phyloP scores from a whole-genome alignment of 2,797 vertebrate species.

The Sebastolobus altivelis region DNA sequence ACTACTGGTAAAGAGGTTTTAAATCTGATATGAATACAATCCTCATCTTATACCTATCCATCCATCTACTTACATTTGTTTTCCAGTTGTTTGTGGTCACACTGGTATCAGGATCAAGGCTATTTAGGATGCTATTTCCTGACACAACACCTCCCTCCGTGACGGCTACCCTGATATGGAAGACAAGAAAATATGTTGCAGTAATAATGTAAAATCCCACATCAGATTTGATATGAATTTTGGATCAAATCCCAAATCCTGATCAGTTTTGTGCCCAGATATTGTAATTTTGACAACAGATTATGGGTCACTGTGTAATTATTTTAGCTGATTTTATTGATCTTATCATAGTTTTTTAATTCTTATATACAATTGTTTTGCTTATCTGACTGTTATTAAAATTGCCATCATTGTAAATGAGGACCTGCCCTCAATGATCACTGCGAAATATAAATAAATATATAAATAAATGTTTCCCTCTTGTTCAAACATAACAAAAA shows the following conservation, averaged over 20 bases:
- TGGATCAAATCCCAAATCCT: constrained; percentile 4
- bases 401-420: too few relatives aligned
- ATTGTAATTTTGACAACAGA: neutral
- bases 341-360: too few relatives aligned
- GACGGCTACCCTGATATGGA: neutral
- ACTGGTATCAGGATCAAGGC: neutral
- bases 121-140: neutral
- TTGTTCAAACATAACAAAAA: neutral
- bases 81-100: neutral
- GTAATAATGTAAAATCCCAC: neutral
- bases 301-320: too few relatives aligned
- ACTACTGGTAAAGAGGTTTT: neutral
- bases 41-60: neutral
- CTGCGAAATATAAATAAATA: too few relatives aligned
- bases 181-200: neutral
- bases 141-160: neutral
- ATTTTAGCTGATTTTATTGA: too few relatives aligned
- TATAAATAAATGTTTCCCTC: neutral
- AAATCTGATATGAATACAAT: neutral
- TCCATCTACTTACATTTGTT: neutral
- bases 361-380: too few relatives aligned
- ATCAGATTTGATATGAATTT: neutral
- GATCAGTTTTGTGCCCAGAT: neutral
- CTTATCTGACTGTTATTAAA: too few relatives aligned
- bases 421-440: too few relatives aligned